Evolutionary conservation across 2,888 invertebrate species (phyloP).

Genomic region (Leptura quadrifasciata): DNA sequence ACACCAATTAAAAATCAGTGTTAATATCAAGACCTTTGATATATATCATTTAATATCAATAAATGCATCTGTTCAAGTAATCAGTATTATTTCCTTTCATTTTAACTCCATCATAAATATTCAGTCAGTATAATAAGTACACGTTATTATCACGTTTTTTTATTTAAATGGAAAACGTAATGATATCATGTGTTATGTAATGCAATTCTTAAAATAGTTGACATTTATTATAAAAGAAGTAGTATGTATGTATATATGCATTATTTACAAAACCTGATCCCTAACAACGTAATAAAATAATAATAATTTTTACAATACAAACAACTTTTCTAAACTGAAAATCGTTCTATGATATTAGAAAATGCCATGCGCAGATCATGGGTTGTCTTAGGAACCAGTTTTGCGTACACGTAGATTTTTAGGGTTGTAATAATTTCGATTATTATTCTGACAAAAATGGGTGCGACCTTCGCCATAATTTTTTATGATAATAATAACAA

Average conservation of each 20-base stretch:
- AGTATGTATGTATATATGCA: not conserved
- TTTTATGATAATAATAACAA: no score
- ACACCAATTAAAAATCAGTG: not conserved
- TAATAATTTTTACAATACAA: not conserved
- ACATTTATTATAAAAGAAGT: not conserved
- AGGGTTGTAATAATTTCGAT: no score
- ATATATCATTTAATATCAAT: not conserved
- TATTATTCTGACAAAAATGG: no score
- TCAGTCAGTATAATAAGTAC: not conserved
- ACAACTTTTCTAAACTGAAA: not conserved
- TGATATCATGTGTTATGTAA: slow-evolving; percentile 7
- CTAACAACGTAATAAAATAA: not conserved
- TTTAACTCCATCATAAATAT: not conserved
- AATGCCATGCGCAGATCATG: no score
- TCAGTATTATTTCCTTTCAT: not conserved
- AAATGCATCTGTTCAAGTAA: not conserved
- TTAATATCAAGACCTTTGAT: not conserved
- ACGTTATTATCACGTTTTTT: slow-evolving; percentile 7
- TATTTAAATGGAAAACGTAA: not conserved
- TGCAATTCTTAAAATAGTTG: slow-evolving; percentile 7
- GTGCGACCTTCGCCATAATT: no score
- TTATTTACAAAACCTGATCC: not conserved
- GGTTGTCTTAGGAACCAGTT: no score
- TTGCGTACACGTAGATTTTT: no score
- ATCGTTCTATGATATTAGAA: no score